Percentiles rank a stretch among this genome's conserved stretches.
These are phyloP conservation scores for Oligia latruncula DNA, from an alignment of 2,888 invertebrate species.

Conservation along the genomic window DNA sequence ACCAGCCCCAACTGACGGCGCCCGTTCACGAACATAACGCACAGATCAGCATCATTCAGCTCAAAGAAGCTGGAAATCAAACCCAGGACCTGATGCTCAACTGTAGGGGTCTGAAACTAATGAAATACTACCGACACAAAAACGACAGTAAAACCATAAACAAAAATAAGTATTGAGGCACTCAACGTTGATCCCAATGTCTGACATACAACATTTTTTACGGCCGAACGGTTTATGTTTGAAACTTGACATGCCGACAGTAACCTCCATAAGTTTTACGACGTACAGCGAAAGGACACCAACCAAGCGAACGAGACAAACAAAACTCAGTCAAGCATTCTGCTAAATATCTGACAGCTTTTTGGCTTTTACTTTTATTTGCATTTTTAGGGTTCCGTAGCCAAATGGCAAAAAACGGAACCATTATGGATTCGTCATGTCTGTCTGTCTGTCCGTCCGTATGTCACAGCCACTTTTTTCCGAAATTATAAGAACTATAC, in stretches of 20 bases:
- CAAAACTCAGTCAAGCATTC: conserved; percentile 18
- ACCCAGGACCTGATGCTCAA: background rate
- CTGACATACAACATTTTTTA: conserved; percentile 41
- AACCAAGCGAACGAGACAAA: conserved; percentile 16
- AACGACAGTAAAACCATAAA: background rate
- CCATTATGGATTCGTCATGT: too few relatives aligned
- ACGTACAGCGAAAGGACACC: background rate
- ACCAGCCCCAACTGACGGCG: too few relatives aligned
- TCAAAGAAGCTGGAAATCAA: background rate
- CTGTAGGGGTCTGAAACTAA: background rate
- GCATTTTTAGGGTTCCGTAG: background rate
- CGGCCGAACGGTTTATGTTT: conserved; percentile 39
- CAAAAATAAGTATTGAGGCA: conserved; percentile 29
- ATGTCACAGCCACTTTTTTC: too few relatives aligned
- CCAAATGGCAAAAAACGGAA: too few relatives aligned
- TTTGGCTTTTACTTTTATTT: background rate
- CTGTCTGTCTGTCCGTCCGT: too few relatives aligned
- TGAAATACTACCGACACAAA: conserved; percentile 9
- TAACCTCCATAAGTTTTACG: conserved; percentile 48
- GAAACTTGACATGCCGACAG: conserved; percentile 47
- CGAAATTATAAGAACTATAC: too few relatives aligned
- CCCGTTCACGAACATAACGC: too few relatives aligned
- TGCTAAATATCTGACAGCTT: background rate
- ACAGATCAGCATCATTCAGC: too few relatives aligned
- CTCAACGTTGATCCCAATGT: background rate